Evolutionary conservation across 2,888 invertebrate species (phyloP).

Genomic region (Orchestes rusci): DNA sequence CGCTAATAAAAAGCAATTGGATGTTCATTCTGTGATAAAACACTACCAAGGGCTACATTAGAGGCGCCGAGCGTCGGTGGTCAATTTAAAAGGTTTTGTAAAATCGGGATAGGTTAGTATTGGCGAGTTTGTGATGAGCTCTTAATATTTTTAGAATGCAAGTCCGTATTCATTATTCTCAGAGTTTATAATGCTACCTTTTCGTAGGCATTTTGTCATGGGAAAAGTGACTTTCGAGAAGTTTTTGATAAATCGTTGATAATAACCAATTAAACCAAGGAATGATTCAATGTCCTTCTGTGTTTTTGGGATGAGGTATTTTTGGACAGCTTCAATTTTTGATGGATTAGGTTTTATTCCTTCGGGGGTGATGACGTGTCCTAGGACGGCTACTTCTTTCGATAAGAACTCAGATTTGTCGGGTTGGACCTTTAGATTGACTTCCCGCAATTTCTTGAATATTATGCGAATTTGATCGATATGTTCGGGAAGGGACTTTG

Average conservation of each 20-base stretch:
- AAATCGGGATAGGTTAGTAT: constrained; percentile 27
- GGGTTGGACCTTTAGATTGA: too few relatives aligned
- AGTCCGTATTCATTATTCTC: constrained; percentile 11
- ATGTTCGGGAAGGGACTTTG: constrained; percentile 14
- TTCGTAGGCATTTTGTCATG: constrained; percentile 19
- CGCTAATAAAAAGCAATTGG: constrained; percentile 26
- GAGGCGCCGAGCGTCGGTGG: constrained; percentile 28
- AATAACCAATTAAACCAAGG: constrained; percentile 12
- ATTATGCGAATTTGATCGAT: constrained; percentile 5
- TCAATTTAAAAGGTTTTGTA: constrained; percentile 21
- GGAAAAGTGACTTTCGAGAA: constrained; percentile 14
- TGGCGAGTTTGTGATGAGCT: constrained; percentile 27
- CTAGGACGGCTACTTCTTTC: constrained; percentile 10
- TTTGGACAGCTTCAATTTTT: constrained; percentile 4
- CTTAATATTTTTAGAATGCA: constrained; percentile 26
- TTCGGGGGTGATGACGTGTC: constrained; percentile 8
- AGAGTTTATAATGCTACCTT: constrained; percentile 6
- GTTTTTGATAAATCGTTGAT: constrained; percentile 10
- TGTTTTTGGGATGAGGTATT: constrained; percentile 4
- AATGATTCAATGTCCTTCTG: constrained; percentile 11
- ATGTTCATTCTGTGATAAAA: constrained; percentile 24
- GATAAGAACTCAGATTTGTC: constrained; percentile 6
- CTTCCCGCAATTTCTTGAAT: too few relatives aligned
- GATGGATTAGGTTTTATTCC: constrained; percentile 12
- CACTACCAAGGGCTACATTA: too few relatives aligned